phyloP scores from a whole-genome alignment of 2,113 vertebrate genomes.

The Cyanistes caeruleus region DNA sequence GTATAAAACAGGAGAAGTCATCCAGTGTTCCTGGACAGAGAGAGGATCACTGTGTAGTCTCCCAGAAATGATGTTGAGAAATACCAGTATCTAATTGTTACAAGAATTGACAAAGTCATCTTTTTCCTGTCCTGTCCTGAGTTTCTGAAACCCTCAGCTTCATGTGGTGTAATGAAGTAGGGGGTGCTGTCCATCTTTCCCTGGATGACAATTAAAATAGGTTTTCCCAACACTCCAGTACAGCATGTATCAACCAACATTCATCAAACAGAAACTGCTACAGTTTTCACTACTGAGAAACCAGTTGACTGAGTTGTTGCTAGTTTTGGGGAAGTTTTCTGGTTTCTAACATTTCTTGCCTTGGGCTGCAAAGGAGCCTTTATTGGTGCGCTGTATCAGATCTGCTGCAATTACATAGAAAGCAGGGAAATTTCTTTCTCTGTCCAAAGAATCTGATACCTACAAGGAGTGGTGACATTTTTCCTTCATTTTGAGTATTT shows the following conservation, averaged over 20 bases:
- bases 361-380: not conserved
- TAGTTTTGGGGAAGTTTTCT: not conserved
- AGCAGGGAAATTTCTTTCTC: not conserved
- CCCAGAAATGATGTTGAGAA: not conserved
- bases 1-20: not conserved
- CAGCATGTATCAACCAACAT: not conserved
- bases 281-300: not conserved
- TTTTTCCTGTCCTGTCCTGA: not conserved
- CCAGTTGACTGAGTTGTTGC: not conserved
- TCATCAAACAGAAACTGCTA: not conserved
- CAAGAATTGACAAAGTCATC: fast-evolving
- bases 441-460: not conserved
- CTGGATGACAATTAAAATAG: not conserved
- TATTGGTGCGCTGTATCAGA: not conserved
- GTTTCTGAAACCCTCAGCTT: not conserved
- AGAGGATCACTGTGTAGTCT: not conserved
- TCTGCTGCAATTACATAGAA: not conserved
- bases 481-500: not conserved
- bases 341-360: not conserved
- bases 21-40: not conserved
- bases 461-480: fast-evolving
- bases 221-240: not conserved
- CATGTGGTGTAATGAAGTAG: not conserved
- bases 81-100: not conserved
- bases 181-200: not conserved